These are phyloP conservation scores for Ceratosolen fusciceps DNA, from an alignment of 1,140 invertebrate genomes.

Conservation along the genomic window DNA sequence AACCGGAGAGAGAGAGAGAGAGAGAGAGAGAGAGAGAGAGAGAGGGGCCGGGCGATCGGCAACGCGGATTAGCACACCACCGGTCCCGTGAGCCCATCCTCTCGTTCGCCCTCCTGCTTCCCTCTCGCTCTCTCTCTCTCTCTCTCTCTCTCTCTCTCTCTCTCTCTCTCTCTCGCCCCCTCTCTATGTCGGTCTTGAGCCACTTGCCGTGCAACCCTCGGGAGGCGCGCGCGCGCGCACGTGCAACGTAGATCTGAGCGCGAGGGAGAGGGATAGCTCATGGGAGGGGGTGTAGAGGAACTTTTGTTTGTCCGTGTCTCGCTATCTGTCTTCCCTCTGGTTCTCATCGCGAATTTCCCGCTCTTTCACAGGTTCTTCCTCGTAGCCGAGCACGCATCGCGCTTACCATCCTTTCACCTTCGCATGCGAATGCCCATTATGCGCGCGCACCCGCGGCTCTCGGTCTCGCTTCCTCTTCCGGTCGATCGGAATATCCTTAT, in stretches of 20 bases:
- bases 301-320: background rate
- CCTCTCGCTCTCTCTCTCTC: background rate
- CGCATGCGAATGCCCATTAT: conserved; percentile 5
- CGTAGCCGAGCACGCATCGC: background rate
- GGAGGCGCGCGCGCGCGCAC: background rate
- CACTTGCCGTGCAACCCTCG: background rate
- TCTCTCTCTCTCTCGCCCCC: background rate
- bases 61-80: conserved; percentile 47
- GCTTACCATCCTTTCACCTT: background rate
- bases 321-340: background rate
- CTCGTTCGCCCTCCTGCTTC: too few relatives aligned
- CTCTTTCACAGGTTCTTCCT: conserved; percentile 5
- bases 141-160: conserved; percentile 3
- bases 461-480: conserved; percentile 44
- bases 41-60: conserved; percentile 38
- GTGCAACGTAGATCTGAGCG: too few relatives aligned
- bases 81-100: background rate
- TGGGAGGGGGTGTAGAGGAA: too few relatives aligned
- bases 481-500: conserved; percentile 40
- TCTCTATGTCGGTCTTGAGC: background rate
- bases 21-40: conserved; percentile 32
- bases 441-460: conserved; percentile 14
- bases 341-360: conserved; percentile 37
- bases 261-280: background rate
- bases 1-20: conserved; percentile 32